phyloP scores from a whole-genome alignment of 2,888 invertebrate genomes.

The Tortricodes alternella region DNA sequence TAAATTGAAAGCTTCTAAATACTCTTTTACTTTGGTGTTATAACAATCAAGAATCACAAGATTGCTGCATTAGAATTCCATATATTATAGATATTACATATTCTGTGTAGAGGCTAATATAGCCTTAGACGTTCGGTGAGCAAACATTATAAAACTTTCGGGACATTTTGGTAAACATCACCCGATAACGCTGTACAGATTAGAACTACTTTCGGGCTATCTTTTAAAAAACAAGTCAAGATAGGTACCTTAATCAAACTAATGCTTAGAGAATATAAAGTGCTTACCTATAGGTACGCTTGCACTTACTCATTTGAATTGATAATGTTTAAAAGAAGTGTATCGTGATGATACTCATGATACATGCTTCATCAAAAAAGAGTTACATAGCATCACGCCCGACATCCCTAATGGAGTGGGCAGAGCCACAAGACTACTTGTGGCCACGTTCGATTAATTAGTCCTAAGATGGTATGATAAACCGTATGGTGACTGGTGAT shows the following conservation, averaged over 20 bases:
- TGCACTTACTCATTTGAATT: constrained; percentile 5
- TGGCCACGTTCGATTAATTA: too few relatives aligned
- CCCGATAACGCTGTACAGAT: constrained; percentile 20
- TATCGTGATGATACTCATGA: too few relatives aligned
- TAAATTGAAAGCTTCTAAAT: constrained; percentile 38
- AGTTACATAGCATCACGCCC: too few relatives aligned
- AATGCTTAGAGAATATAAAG: background rate
- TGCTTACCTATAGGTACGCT: constrained; percentile 10
- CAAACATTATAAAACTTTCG: constrained; percentile 20
- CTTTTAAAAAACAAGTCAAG: constrained; percentile 22
- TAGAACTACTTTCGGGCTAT: constrained; percentile 11
- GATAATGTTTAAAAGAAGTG: background rate
- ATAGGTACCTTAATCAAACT: constrained; percentile 18
- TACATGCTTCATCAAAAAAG: too few relatives aligned
- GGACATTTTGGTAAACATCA: constrained; percentile 24
- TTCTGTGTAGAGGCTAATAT: too few relatives aligned
- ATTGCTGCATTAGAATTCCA: constrained; percentile 43
- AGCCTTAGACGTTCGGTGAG: too few relatives aligned
- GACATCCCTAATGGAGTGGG: too few relatives aligned
- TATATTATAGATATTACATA: too few relatives aligned
- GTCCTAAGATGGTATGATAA: too few relatives aligned
- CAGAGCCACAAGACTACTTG: too few relatives aligned
- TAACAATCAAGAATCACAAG: constrained; percentile 38
- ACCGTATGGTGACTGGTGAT: too few relatives aligned
- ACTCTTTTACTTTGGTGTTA: constrained; percentile 37